A percentile compares a stretch with the other conserved stretches of the same genome.
Conservation (phyloP, 1,140 invertebrate species). For the Euura saliciscinereae region DNA sequence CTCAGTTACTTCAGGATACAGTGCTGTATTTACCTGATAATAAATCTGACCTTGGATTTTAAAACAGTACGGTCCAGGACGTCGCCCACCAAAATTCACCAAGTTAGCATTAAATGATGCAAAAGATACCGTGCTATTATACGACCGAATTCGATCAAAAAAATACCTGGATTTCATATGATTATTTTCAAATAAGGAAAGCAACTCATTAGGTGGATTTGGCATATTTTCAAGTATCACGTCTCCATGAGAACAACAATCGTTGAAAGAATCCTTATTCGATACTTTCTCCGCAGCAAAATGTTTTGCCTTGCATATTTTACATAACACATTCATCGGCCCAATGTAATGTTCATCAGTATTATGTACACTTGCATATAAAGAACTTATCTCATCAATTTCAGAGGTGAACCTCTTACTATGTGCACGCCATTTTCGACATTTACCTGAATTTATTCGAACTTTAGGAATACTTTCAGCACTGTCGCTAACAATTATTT, state of each 20-base stretch:
- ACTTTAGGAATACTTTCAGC: no score
- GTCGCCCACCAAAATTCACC: neutral
- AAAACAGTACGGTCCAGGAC: conserved; percentile 5
- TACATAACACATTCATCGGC: no score
- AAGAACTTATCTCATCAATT: no score
- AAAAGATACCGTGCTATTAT: no score
- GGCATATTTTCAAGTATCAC: neutral
- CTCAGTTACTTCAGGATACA: conserved; percentile 17
- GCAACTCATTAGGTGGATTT: neutral
- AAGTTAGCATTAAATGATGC: neutral
- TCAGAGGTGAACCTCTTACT: no score
- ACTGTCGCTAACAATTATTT: no score
- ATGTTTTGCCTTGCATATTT: no score
- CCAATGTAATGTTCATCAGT: no score
- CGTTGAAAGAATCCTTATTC: no score
- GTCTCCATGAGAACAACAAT: neutral
- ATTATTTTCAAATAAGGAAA: neutral
- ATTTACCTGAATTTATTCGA: no score
- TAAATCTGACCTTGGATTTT: conserved; percentile 17
- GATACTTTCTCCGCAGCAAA: neutral
- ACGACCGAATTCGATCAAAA: neutral
- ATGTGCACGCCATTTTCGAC: no score
- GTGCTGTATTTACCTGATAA: conserved; percentile 1
- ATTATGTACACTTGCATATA: no score
- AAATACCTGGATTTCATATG: neutral